A percentile compares a stretch with the other conserved stretches of the same genome.
phyloP scores from a whole-genome alignment of 92 coral and sea anemone species.

The Desmophyllum pertusum region DNA sequence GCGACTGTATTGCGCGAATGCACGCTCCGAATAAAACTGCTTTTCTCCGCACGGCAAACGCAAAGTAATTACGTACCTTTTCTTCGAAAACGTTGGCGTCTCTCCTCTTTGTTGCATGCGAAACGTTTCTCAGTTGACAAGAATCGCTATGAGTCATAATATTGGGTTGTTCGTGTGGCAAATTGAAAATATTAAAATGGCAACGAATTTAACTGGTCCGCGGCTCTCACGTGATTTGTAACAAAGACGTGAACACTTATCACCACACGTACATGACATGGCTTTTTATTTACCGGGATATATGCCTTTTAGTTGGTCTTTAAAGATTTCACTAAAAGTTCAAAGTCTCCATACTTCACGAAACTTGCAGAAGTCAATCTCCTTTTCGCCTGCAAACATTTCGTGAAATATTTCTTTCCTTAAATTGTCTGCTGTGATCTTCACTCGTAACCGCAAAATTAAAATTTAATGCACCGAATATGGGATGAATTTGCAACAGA shows the following conservation, averaged over 20 bases:
- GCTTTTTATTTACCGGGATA: not conserved
- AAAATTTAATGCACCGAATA: not conserved
- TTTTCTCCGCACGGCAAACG: not conserved
- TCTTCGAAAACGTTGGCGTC: not conserved
- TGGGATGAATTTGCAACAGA: not conserved
- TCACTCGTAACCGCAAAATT: not conserved
- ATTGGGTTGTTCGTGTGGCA: not conserved
- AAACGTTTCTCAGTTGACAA: not conserved
- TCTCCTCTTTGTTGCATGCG: not conserved
- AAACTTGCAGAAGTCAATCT: not conserved
- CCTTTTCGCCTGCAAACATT: not conserved
- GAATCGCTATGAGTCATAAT: conserved; percentile 10
- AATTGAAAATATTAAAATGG: not conserved
- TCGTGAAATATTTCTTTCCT: not conserved
- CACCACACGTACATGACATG: not conserved
- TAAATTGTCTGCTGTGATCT: not conserved
- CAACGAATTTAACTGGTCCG: not conserved
- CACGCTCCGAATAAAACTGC: not conserved
- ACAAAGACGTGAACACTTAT: not conserved
- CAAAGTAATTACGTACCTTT: not conserved
- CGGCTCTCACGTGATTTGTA: conserved; percentile 11
- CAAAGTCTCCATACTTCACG: not conserved
- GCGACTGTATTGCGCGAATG: not conserved
- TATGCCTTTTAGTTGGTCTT: not conserved
- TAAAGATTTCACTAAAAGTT: not conserved